These are phyloP conservation scores for Amiota communis DNA, from an alignment of 2,888 invertebrate species.

Conservation along the genomic window DNA sequence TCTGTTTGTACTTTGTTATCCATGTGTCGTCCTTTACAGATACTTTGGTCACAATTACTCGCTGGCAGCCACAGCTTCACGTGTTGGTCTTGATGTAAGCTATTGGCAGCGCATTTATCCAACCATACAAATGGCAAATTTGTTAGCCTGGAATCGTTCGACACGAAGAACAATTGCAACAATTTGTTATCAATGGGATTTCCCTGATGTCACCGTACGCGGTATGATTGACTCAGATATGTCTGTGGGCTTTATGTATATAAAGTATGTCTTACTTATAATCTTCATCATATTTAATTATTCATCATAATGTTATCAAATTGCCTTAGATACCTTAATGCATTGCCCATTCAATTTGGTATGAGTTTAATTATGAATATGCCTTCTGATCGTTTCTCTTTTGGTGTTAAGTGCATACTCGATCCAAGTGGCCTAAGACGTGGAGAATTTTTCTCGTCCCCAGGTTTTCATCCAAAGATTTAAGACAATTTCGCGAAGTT, in stretches of 20 bases:
- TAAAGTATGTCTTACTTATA: conserved; percentile 45
- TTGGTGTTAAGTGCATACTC: conserved; percentile 69
- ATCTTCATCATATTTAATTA: not conserved
- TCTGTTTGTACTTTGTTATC: not conserved
- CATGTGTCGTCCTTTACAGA: conserved; percentile 43
- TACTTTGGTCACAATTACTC: conserved; percentile 64
- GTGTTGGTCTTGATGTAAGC: conserved; percentile 69
- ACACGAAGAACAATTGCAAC: conserved; percentile 68
- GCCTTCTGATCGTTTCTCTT: conserved; percentile 69
- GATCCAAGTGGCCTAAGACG: conserved; percentile 67
- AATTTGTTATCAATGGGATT: conserved; percentile 71
- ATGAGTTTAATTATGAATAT: conserved; percentile 68
- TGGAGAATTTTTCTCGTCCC: conserved; percentile 38
- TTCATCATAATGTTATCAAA: not conserved
- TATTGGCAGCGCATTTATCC: conserved; percentile 71
- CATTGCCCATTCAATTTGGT: conserved; percentile 66
- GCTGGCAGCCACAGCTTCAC: conserved; percentile 67
- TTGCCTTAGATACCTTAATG: conserved; percentile 56
- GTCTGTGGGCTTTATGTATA: conserved; percentile 70
- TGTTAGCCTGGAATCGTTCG: conserved; percentile 65
- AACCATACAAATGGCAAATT: conserved; percentile 69
- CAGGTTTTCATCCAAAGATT: too few relatives aligned
- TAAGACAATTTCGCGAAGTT: too few relatives aligned
- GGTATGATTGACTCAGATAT: conserved; percentile 71
- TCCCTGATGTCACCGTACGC: conserved; percentile 64